These are phyloP conservation scores for Agelaius phoeniceus DNA, from an alignment of 2,113 vertebrate genomes.

Conservation along the genomic window DNA sequence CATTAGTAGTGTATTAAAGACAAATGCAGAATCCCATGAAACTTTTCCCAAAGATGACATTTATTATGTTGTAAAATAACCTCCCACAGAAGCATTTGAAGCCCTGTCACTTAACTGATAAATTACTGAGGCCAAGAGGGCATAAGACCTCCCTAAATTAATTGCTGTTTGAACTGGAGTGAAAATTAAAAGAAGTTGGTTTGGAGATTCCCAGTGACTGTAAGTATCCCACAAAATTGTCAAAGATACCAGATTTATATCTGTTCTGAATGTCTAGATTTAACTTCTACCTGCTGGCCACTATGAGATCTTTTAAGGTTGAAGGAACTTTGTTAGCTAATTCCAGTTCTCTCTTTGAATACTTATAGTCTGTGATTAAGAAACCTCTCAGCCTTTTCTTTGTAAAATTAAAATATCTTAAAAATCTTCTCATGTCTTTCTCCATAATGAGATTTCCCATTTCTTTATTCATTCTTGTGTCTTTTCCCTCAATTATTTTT, in stretches of 20 bases:
- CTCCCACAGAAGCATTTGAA: neutral
- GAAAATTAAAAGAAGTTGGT: neutral
- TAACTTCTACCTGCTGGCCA: neutral
- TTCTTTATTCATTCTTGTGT: neutral
- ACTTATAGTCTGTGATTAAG: neutral
- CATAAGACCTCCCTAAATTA: neutral
- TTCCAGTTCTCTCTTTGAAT: neutral
- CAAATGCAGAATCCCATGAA: neutral
- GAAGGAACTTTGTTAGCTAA: neutral
- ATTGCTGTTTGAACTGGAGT: neutral
- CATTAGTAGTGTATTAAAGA: neutral
- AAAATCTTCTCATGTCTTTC: neutral
- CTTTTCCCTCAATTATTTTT: neutral
- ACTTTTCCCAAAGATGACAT: neutral
- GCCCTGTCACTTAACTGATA: neutral
- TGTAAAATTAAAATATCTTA: neutral
- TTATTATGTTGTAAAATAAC: constrained; percentile 23
- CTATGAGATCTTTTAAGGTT: neutral
- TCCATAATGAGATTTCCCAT: neutral
- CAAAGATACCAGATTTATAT: neutral
- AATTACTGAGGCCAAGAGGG: neutral
- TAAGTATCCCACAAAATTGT: neutral
- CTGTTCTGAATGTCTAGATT: neutral
- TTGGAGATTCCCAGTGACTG: neutral
- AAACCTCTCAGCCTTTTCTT: neutral